Base-by-base conservation (phyloP, 2,888 invertebrate species). In the Sepioteuthis lessoniana region DNA sequence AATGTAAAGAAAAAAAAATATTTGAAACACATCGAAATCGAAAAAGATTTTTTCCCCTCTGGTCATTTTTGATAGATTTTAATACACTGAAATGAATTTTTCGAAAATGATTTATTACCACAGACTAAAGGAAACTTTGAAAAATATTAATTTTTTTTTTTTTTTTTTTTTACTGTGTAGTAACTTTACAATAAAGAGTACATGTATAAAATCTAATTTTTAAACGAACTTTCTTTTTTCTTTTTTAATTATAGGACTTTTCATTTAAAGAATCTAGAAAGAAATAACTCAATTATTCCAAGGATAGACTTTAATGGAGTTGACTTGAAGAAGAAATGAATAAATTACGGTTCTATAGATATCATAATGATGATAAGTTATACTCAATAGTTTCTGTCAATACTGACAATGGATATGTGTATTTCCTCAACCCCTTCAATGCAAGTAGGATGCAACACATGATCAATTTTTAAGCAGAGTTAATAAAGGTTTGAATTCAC, bases 211-310 rank as follows among this genome's bases (percentile, higher is more conserved):
- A 76, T 76, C n/a, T 76, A n/a, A 76, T 76, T 76, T 76, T 35
- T 31, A 35, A 76, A 76, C 76, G n/a, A n/a, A n/a, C 76, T 76
- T n/a, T 76, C 25, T 4, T n/a, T 76, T 7, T 76, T n/a, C 16
- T n/a, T 60, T 28, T 35, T 10, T n/a, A 13, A 16, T 16, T n/a
- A n/a, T 76, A n/a, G 16, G n/a, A 55, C n/a, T 76, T 76, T 16
- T 76, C n/a, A 76, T 76, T 76, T 76, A n/a, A 16, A n/a, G n/a
- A n/a, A 76, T n/a, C 10, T 10, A n/a, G 76, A 76, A 76, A 76
- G n/a, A 76, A n/a, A 76, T 35, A 76, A 76, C 76, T 76, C 76
- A 76, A 76, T 76, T 76, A 76, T n/a, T 76, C 76, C n/a, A 76
- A 76, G n/a, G 76, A 76, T 76, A 76, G n/a, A 76, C n/a, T 0